Evolutionary conservation across 1,140 invertebrate species (phyloP), one percentile per base, ranked within the genome.

Genomic region (Whitmania pigra): DNA sequence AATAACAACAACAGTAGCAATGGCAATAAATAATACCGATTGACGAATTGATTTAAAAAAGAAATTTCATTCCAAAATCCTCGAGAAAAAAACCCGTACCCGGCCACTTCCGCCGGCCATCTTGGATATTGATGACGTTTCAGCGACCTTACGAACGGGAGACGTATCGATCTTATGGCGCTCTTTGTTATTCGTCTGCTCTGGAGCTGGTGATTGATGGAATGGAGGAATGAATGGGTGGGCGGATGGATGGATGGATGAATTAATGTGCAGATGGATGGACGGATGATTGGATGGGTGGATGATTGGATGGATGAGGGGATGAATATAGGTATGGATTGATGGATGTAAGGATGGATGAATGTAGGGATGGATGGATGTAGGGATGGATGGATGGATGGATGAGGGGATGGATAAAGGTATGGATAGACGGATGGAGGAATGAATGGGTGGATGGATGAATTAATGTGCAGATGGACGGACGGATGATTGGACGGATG

Each of bases 121-220:
- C 57, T 63, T 63, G 57, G 29, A 63, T 63, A 63, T 63, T 63
- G 57, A 63, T 63, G 57, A n/a, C 57, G 57, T 63, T 18, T 25
- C 57, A 18, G 18, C 57, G 57, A 63, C 57, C 57, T 31, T 22
- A 63, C 29, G 57, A 63, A 63, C 57, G 57, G 57, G 29, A 63
- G 22, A 18, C 22, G 57, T 63, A 63, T 63, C 57, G 57, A 63
- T 63, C 57, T 63, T 63, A 25, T 63, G 22, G 22, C 57, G 57
- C 22, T 63, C 29, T 63, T 63, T 63, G 22, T 63, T 63, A 63
- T 63, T 22, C 57, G 29, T 22, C 29, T 25, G 22, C 57, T 63
- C 29, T 63, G 57, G 22, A 22, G 57, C 57, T 0, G 0, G 29
- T 63, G 57, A 25, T 22, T 63, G 57, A 63, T 25, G 22, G 3